phyloP scores from a whole-genome alignment of 1,140 invertebrate genomes.

The Ceratosolen solmsi region DNA sequence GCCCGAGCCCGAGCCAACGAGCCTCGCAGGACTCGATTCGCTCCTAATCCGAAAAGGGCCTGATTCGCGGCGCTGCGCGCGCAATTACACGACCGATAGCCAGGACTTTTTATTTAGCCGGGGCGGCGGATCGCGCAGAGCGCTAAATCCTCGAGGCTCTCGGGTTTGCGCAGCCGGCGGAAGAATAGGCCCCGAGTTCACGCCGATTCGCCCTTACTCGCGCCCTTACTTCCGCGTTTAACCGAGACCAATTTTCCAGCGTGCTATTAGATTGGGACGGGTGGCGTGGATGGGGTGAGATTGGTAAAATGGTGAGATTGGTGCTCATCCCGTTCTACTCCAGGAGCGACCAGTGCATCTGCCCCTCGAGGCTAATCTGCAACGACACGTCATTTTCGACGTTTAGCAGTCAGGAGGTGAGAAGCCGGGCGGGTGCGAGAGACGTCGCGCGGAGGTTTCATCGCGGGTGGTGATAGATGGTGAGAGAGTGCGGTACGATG shows the following conservation, averaged over 20 bases:
- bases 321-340: no score
- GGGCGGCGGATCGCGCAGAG: neutral
- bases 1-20: neutral
- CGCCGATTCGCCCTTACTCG: neutral
- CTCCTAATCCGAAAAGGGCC: conserved; percentile 5
- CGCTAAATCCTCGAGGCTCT: no score
- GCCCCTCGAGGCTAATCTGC: no score
- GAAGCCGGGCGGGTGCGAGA: neutral
- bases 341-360: no score
- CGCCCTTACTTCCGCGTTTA: neutral
- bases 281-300: no score
- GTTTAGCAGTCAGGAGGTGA: no score
- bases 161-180: neutral
- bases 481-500: no score
- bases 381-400: no score
- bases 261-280: no score
- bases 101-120: conserved; percentile 25
- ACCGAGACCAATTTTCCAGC: no score
- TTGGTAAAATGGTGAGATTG: no score
- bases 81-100: conserved; percentile 10
- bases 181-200: no score
- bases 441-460: neutral
- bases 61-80: conserved; percentile 6
- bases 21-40: neutral
- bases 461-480: neutral